Percentiles rank a stretch among this genome's conserved stretches.
Evolutionary conservation across 2,797 vertebrate genomes (phyloP).

Genomic region (Hafferia zeledoni): DNA sequence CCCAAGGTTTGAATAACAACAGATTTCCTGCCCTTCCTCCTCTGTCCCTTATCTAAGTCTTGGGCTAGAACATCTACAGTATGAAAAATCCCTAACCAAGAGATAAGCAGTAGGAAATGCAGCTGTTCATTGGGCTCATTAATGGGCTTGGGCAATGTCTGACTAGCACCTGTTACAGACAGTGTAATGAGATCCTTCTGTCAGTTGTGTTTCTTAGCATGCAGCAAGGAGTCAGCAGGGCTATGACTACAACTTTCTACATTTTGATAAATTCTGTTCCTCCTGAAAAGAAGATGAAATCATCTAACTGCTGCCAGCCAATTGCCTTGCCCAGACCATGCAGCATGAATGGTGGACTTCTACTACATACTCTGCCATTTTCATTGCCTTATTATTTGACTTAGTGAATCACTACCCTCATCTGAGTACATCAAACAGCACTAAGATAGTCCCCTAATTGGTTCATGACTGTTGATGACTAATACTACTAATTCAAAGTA

Average conservation of each 20-base stretch:
- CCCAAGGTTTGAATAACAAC: conserved; percentile 10
- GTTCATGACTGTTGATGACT: not conserved
- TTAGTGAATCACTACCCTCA: not conserved
- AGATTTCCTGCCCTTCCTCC: not conserved
- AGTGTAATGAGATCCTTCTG: not conserved
- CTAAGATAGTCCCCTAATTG: not conserved
- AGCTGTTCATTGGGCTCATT: not conserved
- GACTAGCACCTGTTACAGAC: not conserved
- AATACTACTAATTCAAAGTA: not conserved
- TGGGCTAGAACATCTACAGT: not conserved
- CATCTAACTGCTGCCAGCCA: not conserved
- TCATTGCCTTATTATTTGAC: not conserved
- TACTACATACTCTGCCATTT: not conserved
- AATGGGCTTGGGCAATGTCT: not conserved
- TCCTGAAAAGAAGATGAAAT: not conserved
- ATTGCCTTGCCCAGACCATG: not conserved
- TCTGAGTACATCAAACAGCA: not conserved
- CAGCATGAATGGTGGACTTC: not conserved
- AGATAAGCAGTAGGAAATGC: not conserved
- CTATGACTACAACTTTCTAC: not conserved
- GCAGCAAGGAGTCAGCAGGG: not conserved
- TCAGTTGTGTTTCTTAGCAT: not conserved
- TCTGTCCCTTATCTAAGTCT: not conserved
- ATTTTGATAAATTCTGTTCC: not conserved
- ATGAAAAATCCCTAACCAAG: not conserved